Percentiles rank a stretch among this genome's conserved stretches.
Evolutionary conservation across 2,113 vertebrate species (phyloP).

Genomic region (Meleagris gallopavo): DNA sequence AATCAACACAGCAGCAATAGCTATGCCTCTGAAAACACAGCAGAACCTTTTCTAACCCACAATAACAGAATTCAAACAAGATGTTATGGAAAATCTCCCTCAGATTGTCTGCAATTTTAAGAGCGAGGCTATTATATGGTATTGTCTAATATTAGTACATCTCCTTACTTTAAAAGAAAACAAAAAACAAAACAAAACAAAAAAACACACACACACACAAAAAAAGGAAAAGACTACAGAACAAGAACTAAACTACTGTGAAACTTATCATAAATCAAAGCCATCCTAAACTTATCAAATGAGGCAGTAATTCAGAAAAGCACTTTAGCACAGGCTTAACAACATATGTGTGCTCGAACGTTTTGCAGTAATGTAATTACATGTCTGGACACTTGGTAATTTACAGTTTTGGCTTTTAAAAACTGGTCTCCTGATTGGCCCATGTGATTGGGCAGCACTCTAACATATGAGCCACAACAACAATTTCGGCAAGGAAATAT

Average conservation of each 20-base stretch:
- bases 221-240: slow-evolving; percentile 21
- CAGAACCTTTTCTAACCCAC: slow-evolving; percentile 12
- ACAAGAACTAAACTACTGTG: slow-evolving; percentile 15
- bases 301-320: slow-evolving; percentile 64
- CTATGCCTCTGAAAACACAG: slow-evolving; percentile 21
- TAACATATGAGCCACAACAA: not conserved
- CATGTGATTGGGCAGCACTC: slow-evolving; percentile 33
- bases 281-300: slow-evolving; percentile 36
- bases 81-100: slow-evolving; percentile 10
- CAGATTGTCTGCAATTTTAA: slow-evolving; percentile 61
- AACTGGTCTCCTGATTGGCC: slow-evolving; percentile 28
- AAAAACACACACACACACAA: not conserved
- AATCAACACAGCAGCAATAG: not conserved
- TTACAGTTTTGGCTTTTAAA: slow-evolving; percentile 46
- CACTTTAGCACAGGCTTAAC: slow-evolving; percentile 53
- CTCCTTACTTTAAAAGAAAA: not conserved
- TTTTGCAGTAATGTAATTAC: not conserved
- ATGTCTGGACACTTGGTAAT: not conserved
- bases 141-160: not conserved
- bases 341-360: not conserved
- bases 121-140: slow-evolving; percentile 32
- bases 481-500: slow-evolving; percentile 50
- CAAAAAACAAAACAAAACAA: not conserved
- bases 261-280: slow-evolving; percentile 30
- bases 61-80: slow-evolving; percentile 25